phyloP scores from a whole-genome alignment of 2,113 vertebrate species.

The Pterocles orientalis region DNA sequence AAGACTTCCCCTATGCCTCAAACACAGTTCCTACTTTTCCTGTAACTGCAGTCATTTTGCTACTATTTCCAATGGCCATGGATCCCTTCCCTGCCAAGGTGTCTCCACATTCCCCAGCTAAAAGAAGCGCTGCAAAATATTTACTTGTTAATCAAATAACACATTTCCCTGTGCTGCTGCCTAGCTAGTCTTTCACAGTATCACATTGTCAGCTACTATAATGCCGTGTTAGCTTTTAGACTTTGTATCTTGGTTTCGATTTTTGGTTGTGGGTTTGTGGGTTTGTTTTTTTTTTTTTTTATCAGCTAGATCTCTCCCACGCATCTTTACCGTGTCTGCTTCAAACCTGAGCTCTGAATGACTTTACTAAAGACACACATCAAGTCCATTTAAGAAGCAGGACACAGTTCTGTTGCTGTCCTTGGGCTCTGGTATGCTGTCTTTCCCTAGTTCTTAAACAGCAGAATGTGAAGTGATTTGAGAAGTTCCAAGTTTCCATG shows the following conservation, averaged over 20 bases:
- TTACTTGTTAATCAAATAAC: not conserved
- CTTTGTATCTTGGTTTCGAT: not conserved
- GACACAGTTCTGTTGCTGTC: not conserved
- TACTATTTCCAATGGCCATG: not conserved
- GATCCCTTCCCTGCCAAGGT: not conserved
- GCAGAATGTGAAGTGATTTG: not conserved
- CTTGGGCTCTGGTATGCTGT: not conserved
- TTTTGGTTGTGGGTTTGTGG: not conserved
- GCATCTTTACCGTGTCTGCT: not conserved
- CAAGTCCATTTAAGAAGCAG: not conserved
- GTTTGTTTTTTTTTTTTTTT: not conserved
- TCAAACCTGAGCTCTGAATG: not conserved
- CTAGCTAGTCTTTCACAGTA: not conserved
- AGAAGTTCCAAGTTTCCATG: not conserved
- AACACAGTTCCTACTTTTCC: not conserved
- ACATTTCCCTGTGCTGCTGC: not conserved
- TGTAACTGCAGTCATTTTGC: not conserved
- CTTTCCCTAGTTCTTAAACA: not conserved
- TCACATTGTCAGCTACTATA: not conserved
- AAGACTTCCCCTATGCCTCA: not conserved
- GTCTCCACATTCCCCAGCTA: not conserved
- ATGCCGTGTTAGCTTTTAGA: not conserved
- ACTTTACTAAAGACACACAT: not conserved
- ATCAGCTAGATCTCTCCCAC: not conserved
- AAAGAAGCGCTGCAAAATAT: not conserved